Conservation (phyloP, 2,797 vertebrate species). For the Melanotaenia boesemani region DNA sequence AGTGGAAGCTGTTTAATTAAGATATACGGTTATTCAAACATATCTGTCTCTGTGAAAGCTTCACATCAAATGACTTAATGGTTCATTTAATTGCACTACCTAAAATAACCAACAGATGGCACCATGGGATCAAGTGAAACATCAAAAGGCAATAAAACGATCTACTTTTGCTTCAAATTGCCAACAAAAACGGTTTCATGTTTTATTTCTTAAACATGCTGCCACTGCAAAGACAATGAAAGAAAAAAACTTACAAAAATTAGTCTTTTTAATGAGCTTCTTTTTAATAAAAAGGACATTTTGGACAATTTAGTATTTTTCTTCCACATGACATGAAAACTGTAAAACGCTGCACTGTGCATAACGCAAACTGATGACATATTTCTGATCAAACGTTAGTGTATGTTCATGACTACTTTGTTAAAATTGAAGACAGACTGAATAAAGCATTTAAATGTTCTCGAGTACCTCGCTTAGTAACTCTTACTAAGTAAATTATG, state of each 20-base stretch:
- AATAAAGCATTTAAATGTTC: background rate
- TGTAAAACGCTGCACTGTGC: background rate
- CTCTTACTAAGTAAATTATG: background rate
- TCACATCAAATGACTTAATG: background rate
- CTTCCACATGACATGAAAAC: background rate
- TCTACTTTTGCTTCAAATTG: background rate
- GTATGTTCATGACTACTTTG: background rate
- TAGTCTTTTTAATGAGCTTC: background rate
- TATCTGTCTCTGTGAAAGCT: background rate
- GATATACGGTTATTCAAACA: background rate
- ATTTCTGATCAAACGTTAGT: background rate
- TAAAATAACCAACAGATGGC: constrained; percentile 50
- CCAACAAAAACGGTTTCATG: background rate
- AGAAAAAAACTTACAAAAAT: background rate
- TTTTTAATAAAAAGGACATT: background rate
- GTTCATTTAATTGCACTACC: constrained; percentile 5
- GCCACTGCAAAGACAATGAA: background rate
- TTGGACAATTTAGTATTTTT: background rate
- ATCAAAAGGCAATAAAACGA: background rate
- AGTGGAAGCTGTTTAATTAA: background rate
- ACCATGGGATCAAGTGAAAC: constrained; percentile 10
- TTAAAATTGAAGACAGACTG: background rate
- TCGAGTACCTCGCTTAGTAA: background rate
- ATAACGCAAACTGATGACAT: background rate
- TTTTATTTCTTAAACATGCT: background rate